These are phyloP conservation scores for Forbesichthys agassizii DNA, from an alignment of 2,113 vertebrate genomes.

Conservation along the genomic window DNA sequence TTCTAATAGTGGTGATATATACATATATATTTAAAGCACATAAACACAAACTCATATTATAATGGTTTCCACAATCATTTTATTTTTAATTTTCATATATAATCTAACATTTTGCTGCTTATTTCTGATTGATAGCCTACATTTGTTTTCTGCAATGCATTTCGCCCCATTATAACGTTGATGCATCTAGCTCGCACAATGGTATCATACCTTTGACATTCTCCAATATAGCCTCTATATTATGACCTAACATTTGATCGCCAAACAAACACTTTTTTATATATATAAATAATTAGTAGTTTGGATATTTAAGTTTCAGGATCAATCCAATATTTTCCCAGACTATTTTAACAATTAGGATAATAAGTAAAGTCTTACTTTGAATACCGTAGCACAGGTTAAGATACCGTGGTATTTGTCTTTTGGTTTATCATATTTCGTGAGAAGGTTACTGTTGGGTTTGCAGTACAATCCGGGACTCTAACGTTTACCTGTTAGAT, in stretches of 20 bases:
- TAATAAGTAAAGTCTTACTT: no score
- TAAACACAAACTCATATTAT: background rate
- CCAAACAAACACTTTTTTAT: no score
- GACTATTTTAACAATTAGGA: no score
- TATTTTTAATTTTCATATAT: background rate
- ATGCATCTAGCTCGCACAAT: no score
- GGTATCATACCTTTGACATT: no score
- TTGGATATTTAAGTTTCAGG: no score
- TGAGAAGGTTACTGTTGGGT: slow-evolving; percentile 4
- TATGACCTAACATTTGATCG: no score
- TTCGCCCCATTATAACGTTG: no score
- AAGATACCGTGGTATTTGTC: background rate
- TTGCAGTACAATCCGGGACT: slow-evolving; percentile 41
- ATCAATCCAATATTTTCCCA: no score
- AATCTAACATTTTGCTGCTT: background rate
- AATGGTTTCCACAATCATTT: background rate
- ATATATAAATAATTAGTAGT: no score
- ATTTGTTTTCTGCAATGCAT: background rate
- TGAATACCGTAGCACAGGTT: no score
- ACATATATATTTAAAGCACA: slow-evolving; percentile 1
- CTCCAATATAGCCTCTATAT: no score
- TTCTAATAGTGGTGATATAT: background rate
- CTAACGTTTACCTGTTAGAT: slow-evolving; percentile 65
- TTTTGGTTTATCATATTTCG: slow-evolving; percentile 10
- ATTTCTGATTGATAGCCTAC: background rate